Evolutionary conservation across 2,888 invertebrate species (phyloP).

Genomic region (Drosophila putrida): DNA sequence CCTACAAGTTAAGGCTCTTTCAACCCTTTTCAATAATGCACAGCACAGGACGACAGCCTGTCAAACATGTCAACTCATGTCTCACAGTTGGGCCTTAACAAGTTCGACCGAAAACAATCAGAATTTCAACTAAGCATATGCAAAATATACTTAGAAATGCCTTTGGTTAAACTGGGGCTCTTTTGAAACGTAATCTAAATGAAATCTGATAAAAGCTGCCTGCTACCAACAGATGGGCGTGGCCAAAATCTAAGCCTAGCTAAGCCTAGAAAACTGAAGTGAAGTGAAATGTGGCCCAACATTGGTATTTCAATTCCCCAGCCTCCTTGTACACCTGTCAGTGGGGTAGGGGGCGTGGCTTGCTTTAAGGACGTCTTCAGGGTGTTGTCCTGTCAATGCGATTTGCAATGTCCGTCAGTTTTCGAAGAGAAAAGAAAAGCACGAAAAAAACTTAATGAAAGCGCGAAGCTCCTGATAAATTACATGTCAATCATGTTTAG

Average conservation of each 20-base stretch:
- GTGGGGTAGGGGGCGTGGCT: constrained; percentile 26
- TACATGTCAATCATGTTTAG: constrained; percentile 36
- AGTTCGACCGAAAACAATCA: constrained; percentile 4
- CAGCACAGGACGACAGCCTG: constrained; percentile 61
- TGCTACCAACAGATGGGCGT: constrained; percentile 8
- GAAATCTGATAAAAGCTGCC: constrained; percentile 38
- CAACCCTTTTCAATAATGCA: constrained; percentile 66
- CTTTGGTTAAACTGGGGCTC: not conserved
- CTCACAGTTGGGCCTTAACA: constrained; percentile 4
- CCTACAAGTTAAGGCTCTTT: constrained; percentile 33
- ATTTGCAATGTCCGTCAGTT: constrained; percentile 19
- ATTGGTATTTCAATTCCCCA: constrained; percentile 24
- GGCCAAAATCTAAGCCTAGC: constrained; percentile 8
- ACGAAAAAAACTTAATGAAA: constrained; percentile 28
- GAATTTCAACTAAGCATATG: constrained; percentile 46
- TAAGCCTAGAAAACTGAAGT: constrained; percentile 1
- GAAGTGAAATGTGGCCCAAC: not conserved
- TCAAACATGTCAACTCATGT: constrained; percentile 58
- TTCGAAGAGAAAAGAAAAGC: not conserved
- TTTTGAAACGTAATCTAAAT: constrained; percentile 30
- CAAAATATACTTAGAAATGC: constrained; percentile 34
- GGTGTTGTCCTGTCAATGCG: constrained; percentile 23
- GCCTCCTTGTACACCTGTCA: constrained; percentile 18
- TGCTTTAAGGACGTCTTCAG: not conserved
- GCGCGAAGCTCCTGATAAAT: constrained; percentile 28